Conservation (phyloP, 2,888 invertebrate species). For the Drosophila cracens region DNA sequence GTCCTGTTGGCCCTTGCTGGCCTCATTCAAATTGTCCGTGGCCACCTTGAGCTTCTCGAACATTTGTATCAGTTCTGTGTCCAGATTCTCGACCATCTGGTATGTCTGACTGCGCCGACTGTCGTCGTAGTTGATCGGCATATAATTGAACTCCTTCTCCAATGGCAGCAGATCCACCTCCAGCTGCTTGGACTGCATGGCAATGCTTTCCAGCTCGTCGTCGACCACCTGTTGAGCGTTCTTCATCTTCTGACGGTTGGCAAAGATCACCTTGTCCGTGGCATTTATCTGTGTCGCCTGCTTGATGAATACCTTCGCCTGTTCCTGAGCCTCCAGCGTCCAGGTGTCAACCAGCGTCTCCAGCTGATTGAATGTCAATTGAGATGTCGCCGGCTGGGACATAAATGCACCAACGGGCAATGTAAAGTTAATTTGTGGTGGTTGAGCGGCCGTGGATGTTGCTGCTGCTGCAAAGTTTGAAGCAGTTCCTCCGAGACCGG, state of each 20-base stretch:
- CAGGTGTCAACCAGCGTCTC: too few species aligned
- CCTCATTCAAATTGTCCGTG: constrained; percentile 96
- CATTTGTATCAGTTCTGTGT: constrained; percentile 96
- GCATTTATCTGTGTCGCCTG: constrained; percentile 98
- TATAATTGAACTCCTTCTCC: constrained; percentile 91
- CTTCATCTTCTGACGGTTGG: constrained; percentile 97
- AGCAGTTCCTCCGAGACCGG: constrained; percentile 18
- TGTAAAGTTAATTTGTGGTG: constrained; percentile 9
- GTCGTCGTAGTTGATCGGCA: constrained; percentile 81
- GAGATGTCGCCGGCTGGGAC: not conserved
- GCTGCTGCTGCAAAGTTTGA: not conserved
- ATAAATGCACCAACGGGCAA: constrained; percentile 55
- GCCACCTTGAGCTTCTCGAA: constrained; percentile 97
- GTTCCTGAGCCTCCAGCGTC: constrained; percentile 91
- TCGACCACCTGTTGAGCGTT: constrained; percentile 95
- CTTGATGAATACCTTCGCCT: constrained; percentile 95
- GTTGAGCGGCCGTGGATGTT: constrained; percentile 23
- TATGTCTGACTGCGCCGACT: constrained; percentile 90
- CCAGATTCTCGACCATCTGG: constrained; percentile 94
- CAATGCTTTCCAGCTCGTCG: constrained; percentile 96
- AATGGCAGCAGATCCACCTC: constrained; percentile 94
- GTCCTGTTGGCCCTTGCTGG: constrained; percentile 91
- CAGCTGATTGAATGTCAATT: too few species aligned
- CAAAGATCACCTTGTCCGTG: constrained; percentile 95
- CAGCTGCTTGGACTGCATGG: constrained; percentile 95